Conservation (phyloP, 2,113 vertebrate species). For the Hucho hucho region DNA sequence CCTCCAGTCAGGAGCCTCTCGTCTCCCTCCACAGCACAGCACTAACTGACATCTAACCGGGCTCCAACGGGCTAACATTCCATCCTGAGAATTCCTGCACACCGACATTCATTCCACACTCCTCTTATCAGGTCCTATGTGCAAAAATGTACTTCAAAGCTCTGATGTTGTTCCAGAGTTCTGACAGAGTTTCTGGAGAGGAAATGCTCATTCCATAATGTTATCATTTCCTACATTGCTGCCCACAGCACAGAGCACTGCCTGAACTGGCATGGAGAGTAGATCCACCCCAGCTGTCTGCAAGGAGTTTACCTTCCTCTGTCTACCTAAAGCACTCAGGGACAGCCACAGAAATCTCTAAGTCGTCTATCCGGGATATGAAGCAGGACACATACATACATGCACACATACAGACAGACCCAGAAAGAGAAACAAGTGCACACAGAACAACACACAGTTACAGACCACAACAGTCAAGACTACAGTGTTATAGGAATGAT, state of each 20-base stretch:
- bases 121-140: conserved; percentile 35
- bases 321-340: background rate
- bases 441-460: too few relatives aligned
- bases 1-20: background rate
- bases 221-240: conserved; percentile 24
- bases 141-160: conserved; percentile 54
- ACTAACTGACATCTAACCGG: background rate
- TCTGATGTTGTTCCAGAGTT: background rate
- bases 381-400: background rate
- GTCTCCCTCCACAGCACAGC: background rate
- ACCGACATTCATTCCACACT: conserved; percentile 51
- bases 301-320: background rate
- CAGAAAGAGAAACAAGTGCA: background rate
- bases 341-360: background rate
- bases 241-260: conserved; percentile 38
- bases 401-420: background rate
- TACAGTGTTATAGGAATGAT: too few relatives aligned
- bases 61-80: background rate
- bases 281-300: background rate
- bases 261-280: conserved; percentile 26
- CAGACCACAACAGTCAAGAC: too few relatives aligned
- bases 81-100: conserved; percentile 35
- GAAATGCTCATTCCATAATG: conserved; percentile 27
- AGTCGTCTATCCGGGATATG: background rate
- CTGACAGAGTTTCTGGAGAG: conserved; percentile 30